phyloP scores from a whole-genome alignment of 2,797 vertebrate genomes.

The Pangasius larnaudii region DNA sequence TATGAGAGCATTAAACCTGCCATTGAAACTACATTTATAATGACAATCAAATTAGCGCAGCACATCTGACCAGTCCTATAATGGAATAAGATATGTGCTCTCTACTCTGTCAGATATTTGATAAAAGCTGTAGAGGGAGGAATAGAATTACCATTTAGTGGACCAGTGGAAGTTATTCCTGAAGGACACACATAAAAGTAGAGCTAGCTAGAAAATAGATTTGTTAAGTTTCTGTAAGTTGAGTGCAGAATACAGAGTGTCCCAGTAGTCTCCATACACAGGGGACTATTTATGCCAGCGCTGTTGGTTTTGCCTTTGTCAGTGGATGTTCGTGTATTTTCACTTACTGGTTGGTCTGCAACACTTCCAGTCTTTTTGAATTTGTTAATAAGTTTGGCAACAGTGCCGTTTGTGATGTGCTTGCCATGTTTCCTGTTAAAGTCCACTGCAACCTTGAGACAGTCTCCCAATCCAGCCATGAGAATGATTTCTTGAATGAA shows the following conservation, averaged over 20 bases:
- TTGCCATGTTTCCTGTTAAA: too few species aligned
- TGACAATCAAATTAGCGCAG: slow-evolving; percentile 15
- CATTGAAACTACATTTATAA: slow-evolving; percentile 17
- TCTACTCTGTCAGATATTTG: neutral
- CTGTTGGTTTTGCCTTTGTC: too few species aligned
- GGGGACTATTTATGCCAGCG: too few species aligned
- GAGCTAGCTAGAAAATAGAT: slow-evolving; percentile 7
- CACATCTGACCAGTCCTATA: slow-evolving; percentile 17
- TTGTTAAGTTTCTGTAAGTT: slow-evolving; percentile 9
- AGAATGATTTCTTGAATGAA: too few species aligned
- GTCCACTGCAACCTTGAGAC: too few species aligned
- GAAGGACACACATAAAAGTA: neutral
- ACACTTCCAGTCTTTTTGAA: too few species aligned
- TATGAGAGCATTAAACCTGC: slow-evolving; percentile 4
- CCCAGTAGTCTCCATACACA: too few species aligned
- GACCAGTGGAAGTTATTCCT: neutral
- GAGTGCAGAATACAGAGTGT: neutral
- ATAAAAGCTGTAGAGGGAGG: slow-evolving; percentile 6
- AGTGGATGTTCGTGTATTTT: too few species aligned
- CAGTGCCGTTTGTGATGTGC: too few species aligned
- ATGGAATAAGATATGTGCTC: slow-evolving; percentile 4
- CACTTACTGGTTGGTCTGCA: too few species aligned
- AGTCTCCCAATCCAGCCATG: too few species aligned
- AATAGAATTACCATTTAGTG: slow-evolving; percentile 15
- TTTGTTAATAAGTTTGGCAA: too few species aligned